phyloP scores from a whole-genome alignment of 2,113 vertebrate species.

The Chauna torquata region DNA sequence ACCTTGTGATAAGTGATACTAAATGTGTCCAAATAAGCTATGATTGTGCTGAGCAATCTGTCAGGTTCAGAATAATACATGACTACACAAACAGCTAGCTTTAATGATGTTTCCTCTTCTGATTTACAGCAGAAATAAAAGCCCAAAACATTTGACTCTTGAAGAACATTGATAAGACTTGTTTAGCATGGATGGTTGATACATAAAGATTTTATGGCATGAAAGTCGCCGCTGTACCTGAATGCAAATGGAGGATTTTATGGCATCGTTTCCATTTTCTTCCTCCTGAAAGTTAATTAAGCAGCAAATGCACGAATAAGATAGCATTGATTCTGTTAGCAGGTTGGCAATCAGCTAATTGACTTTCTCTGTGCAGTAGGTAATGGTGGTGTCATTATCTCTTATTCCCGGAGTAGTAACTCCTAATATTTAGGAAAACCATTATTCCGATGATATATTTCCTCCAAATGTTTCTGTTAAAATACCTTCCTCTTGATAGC shows the following conservation, averaged over 20 bases:
- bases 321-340: neutral
- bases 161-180: neutral
- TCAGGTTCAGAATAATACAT: neutral
- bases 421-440: neutral
- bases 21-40: neutral
- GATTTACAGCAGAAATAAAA: constrained; percentile 15
- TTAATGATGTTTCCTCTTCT: constrained; percentile 11
- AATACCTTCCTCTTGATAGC: neutral
- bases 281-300: neutral
- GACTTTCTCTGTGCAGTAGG: neutral
- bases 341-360: neutral
- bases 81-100: neutral
- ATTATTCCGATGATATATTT: neutral
- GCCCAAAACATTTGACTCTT: neutral
- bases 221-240: neutral
- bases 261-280: neutral
- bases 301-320: constrained; percentile 3
- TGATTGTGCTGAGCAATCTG: neutral
- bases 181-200: neutral
- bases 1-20: neutral
- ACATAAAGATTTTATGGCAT: neutral
- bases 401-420: neutral
- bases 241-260: neutral
- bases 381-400: neutral
- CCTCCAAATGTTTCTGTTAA: neutral